phyloP scores from a whole-genome alignment of 30 jellyfish, hydroid and myxozoan genomes.

The Clytia hemisphaerica region DNA sequence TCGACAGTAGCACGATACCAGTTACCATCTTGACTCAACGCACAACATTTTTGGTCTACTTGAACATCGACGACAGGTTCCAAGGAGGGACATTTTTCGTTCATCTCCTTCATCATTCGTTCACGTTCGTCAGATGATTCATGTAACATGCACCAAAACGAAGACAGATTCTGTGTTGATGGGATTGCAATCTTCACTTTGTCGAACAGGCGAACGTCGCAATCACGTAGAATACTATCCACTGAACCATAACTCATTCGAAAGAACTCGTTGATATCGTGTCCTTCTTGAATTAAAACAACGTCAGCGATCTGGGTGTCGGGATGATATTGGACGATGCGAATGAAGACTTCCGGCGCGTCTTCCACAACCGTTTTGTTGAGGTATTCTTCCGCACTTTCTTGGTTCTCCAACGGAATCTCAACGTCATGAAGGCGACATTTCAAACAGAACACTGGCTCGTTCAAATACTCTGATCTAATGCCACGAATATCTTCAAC shows the following conservation, averaged over 20 bases:
- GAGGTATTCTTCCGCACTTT: not conserved
- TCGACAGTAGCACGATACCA: conserved; percentile 8
- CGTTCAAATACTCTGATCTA: not conserved
- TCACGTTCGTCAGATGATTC: not conserved
- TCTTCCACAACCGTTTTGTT: not conserved
- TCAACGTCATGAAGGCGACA: not conserved
- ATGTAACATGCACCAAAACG: conserved; percentile 1
- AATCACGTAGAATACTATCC: not conserved
- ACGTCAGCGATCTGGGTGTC: not conserved
- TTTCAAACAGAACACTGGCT: conserved; percentile 11
- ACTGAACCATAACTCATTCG: not conserved
- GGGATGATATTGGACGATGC: not conserved
- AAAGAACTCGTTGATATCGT: not conserved
- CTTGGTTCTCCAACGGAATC: not conserved
- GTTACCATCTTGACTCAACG: not conserved
- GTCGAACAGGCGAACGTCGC: not conserved
- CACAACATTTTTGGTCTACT: conserved; percentile 11
- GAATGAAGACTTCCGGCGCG: not conserved
- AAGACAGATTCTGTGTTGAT: not conserved
- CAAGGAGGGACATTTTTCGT: not conserved
- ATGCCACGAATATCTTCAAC: conserved; percentile 5
- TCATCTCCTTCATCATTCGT: conserved; percentile 7
- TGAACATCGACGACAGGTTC: not conserved
- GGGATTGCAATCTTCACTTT: not conserved
- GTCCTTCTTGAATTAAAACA: not conserved